A percentile compares a stretch with the other conserved stretches of the same genome.
phyloP scores from a whole-genome alignment of 2,888 invertebrate species.

The Nephrotoma appendiculata region DNA sequence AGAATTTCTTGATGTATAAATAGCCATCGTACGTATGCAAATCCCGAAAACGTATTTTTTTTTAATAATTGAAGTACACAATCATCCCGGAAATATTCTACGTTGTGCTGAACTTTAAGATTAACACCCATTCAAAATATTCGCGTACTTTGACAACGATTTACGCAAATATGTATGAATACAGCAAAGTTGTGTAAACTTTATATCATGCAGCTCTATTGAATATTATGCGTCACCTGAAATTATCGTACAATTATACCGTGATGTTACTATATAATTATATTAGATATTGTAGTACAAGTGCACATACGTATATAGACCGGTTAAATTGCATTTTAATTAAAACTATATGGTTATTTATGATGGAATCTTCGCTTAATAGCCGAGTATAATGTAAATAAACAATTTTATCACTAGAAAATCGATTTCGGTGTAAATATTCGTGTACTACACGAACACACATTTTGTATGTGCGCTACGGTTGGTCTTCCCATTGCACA shows the following conservation, averaged over 20 bases:
- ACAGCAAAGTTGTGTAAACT: not conserved
- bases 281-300: not conserved
- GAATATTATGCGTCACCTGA: not conserved
- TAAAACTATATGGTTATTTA: not conserved
- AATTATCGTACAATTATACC: not conserved
- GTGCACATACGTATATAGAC: not conserved
- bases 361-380: not conserved
- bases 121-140: not conserved
- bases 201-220: not conserved
- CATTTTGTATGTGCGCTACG: not conserved
- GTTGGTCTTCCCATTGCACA: not conserved
- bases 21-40: not conserved
- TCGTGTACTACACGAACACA: not conserved
- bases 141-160: not conserved
- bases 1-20: not conserved
- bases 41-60: not conserved
- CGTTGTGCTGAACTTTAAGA: not conserved
- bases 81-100: not conserved
- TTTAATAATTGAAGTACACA: not conserved
- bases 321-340: not conserved
- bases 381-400: not conserved
- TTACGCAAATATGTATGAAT: not conserved
- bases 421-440: not conserved
- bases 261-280: not conserved
- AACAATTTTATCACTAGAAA: not conserved